Conservation (phyloP, 1,140 invertebrate genomes). For the Berghia stephanieae region DNA sequence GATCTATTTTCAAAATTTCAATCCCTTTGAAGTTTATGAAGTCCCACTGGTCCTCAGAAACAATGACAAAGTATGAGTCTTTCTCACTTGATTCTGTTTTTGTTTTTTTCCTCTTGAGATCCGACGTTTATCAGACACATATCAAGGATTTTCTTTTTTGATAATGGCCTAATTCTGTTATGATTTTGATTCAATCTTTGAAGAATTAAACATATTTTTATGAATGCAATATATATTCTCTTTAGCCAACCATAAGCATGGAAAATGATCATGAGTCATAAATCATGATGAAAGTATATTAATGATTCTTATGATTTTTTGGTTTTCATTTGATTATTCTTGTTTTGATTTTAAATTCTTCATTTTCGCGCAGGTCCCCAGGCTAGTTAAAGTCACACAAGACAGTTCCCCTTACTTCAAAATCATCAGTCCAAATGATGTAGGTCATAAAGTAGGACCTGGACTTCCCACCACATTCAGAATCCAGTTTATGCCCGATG, state of each 20-base stretch:
- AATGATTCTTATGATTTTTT: background rate
- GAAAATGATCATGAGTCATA: no score
- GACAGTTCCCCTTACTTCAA: conserved; percentile 67
- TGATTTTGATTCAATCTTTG: no score
- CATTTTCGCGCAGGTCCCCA: conserved; percentile 56
- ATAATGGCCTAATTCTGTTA: no score
- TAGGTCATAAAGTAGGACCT: conserved; percentile 66
- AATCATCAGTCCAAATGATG: conserved; percentile 64
- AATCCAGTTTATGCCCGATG: conserved; percentile 66
- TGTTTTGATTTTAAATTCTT: background rate
- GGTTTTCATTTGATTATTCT: background rate
- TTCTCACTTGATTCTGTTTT: no score
- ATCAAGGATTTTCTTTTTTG: no score
- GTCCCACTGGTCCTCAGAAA: conserved; percentile 65
- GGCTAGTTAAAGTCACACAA: conserved; percentile 65
- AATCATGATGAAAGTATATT: background rate
- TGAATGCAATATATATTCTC: no score
- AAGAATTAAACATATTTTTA: no score
- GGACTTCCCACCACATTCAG: conserved; percentile 65
- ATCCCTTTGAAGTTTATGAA: conserved; percentile 65
- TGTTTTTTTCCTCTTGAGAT: no score
- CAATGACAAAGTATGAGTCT: conserved; percentile 65
- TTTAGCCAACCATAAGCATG: no score
- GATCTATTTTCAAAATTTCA: conserved; percentile 66
- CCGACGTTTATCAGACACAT: no score